phyloP scores from a whole-genome alignment of 1,140 invertebrate genomes.

The Archivesica marissinica region DNA sequence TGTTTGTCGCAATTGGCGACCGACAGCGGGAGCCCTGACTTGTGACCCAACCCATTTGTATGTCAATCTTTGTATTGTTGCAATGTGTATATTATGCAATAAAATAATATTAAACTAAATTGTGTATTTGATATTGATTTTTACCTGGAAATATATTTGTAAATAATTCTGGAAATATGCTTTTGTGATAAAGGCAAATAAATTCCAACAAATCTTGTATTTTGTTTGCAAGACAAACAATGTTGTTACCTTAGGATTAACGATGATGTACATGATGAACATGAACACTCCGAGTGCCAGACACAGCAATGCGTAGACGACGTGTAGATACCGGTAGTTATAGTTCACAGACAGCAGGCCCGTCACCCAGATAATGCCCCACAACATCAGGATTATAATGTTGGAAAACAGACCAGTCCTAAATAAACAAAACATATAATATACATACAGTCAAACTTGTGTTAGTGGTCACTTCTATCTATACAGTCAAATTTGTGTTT shows the following conservation, averaged over 20 bases:
- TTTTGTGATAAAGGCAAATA: neutral
- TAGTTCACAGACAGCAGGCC: slow-evolving; percentile 92
- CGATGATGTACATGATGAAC: slow-evolving; percentile 92
- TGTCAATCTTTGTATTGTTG: too few species aligned
- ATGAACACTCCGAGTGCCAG: slow-evolving; percentile 91
- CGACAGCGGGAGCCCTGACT: too few species aligned
- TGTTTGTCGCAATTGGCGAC: too few species aligned
- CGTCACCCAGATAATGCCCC: slow-evolving; percentile 92
- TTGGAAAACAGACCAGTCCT: slow-evolving; percentile 93
- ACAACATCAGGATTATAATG: slow-evolving; percentile 89
- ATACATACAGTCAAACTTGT: too few species aligned
- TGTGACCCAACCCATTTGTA: too few species aligned
- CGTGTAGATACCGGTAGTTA: slow-evolving; percentile 89
- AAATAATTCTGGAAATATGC: neutral
- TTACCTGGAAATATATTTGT: too few species aligned
- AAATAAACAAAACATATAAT: too few species aligned
- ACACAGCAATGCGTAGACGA: slow-evolving; percentile 89
- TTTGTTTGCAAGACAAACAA: too few species aligned
- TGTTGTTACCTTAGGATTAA: slow-evolving; percentile 91
- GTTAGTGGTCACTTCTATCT: too few species aligned
- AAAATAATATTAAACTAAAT: neutral
- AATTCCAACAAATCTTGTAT: slow-evolving; percentile 20
- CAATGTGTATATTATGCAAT: too few species aligned
- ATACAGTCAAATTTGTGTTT: too few species aligned
- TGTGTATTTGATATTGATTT: neutral